Conservation (phyloP, 2,113 vertebrate species). For the Hystrix cristata region DNA sequence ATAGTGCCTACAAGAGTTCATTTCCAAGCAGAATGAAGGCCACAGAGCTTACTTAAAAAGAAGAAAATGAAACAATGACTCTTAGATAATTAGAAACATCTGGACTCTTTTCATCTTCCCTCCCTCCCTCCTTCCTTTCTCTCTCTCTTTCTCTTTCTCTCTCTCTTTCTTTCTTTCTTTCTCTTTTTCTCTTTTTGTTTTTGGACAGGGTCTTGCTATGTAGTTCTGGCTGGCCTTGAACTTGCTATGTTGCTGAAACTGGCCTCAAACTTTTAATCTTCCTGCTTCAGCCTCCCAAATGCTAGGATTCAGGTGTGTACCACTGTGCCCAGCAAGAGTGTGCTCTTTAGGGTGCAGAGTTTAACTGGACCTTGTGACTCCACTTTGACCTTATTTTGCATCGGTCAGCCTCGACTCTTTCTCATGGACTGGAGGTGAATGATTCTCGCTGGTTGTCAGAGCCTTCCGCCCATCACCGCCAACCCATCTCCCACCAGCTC, state of each 20-base stretch:
- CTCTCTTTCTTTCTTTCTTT: not conserved
- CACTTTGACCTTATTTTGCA: not conserved
- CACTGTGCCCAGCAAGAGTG: not conserved
- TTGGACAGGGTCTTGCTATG: not conserved
- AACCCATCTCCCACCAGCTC: not conserved
- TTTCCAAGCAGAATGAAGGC: slow-evolving; percentile 7
- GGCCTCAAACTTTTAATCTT: not conserved
- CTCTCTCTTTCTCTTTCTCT: not conserved
- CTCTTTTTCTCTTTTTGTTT: not conserved
- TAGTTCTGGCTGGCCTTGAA: not conserved
- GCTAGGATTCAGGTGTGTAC: not conserved
- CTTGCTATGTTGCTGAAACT: not conserved
- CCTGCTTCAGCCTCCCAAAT: not conserved
- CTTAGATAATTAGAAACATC: not conserved
- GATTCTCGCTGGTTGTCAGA: not conserved
- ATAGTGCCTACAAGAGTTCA: not conserved
- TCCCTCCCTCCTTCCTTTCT: not conserved
- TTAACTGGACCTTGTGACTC: not conserved
- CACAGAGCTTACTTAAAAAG: not conserved
- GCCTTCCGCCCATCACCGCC: not conserved
- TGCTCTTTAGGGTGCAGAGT: not conserved
- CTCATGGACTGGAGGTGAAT: not conserved
- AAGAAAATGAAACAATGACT: not conserved
- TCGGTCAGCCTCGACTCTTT: not conserved
- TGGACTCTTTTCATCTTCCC: not conserved